These are phyloP conservation scores for Morone chrysops DNA, from an alignment of 2,113 vertebrate species.

Conservation along the genomic window DNA sequence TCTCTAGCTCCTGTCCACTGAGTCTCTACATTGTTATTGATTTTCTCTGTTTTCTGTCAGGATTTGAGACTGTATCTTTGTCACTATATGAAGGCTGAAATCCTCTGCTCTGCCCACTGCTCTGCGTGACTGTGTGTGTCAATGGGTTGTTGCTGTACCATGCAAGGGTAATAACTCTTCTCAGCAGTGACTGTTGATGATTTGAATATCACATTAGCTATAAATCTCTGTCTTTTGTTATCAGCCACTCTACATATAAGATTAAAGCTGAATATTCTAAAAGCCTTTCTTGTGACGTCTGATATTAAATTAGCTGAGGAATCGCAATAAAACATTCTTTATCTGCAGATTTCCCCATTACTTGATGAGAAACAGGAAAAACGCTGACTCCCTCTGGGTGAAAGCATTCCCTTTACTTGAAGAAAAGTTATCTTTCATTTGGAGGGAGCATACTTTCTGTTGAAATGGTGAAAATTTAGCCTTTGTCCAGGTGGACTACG, in stretches of 20 bases:
- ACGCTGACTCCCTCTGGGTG: constrained; percentile 13
- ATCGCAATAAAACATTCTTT: constrained; percentile 19
- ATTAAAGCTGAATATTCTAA: constrained; percentile 22
- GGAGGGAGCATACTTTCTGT: neutral
- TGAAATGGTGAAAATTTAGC: neutral
- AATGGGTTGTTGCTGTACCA: neutral
- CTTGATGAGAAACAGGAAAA: constrained; percentile 13
- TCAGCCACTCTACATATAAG: neutral
- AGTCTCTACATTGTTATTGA: constrained; percentile 1
- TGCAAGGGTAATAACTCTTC: neutral
- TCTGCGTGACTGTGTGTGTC: neutral
- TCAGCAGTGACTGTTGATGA: neutral
- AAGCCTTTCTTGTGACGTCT: constrained; percentile 20
- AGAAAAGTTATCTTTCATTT: neutral
- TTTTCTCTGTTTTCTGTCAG: constrained; percentile 12
- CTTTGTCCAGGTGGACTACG: neutral
- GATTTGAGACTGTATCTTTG: neutral
- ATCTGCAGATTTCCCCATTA: constrained; percentile 36
- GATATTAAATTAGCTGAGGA: constrained; percentile 26
- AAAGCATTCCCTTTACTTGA: constrained; percentile 9
- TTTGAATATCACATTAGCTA: neutral
- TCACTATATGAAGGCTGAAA: neutral
- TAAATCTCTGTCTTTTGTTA: neutral
- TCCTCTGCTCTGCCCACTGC: neutral
- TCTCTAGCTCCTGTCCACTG: neutral